phyloP scores from a whole-genome alignment of 2,888 invertebrate genomes.

The Drosophila bunnanda region DNA sequence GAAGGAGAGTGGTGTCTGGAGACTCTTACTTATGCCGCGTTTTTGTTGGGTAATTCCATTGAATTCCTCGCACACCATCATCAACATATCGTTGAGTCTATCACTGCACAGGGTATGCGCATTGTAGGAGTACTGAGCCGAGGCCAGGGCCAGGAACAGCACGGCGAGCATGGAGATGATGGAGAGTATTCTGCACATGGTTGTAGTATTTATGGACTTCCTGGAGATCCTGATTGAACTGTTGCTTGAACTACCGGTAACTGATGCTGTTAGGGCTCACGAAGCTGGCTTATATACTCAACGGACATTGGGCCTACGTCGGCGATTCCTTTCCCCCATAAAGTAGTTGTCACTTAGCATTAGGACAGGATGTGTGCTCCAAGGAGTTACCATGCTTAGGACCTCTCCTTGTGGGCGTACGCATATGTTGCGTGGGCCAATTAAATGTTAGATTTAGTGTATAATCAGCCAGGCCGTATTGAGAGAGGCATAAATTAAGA shows the following conservation, averaged over 20 bases:
- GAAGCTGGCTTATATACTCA: background rate
- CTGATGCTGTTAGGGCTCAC: background rate
- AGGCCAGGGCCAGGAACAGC: slow-evolving; percentile 1
- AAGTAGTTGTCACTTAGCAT: slow-evolving; percentile 3
- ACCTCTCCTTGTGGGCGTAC: background rate
- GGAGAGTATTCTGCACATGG: slow-evolving; percentile 1
- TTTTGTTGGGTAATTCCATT: background rate
- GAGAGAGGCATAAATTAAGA: background rate
- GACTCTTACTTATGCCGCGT: background rate
- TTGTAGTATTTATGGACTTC: background rate
- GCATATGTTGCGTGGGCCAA: slow-evolving; percentile 11
- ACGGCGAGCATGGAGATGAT: slow-evolving; percentile 6
- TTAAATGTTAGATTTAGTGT: background rate
- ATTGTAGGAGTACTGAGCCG: slow-evolving; percentile 4
- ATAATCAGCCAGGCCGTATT: background rate
- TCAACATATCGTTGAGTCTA: slow-evolving; percentile 5
- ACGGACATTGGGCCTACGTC: background rate
- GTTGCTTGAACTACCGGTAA: slow-evolving; percentile 1
- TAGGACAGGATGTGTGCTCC: slow-evolving; percentile 5
- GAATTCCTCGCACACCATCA: slow-evolving; percentile 4
- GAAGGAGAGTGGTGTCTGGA: too few relatives aligned
- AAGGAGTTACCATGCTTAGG: background rate
- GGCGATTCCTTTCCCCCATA: background rate
- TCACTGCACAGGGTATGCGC: background rate
- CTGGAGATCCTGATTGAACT: background rate